Evolutionary conservation across 2,113 vertebrate genomes (phyloP).

Genomic region (Phyllostomus discolor): DNA sequence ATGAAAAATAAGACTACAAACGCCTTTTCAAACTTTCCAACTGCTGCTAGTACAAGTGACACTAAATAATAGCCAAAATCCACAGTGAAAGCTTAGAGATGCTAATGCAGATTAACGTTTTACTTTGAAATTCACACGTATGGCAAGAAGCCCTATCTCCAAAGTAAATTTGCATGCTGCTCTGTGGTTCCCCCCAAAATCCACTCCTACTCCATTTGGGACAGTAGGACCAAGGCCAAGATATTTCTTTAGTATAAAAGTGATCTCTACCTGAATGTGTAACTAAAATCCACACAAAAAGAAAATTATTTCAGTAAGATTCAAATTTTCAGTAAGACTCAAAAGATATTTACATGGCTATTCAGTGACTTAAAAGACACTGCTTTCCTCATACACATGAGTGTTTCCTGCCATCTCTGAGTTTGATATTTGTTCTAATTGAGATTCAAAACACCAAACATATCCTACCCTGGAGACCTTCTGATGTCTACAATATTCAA

Average conservation of each 20-base stretch:
- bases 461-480: constrained; percentile 45
- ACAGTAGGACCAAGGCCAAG: not conserved
- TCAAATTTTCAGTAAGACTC: constrained; percentile 17
- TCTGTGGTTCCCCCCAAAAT: constrained; percentile 32
- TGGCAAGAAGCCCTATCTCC: constrained; percentile 3
- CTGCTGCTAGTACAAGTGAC: constrained; percentile 40
- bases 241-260: constrained; percentile 34
- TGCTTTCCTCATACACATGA: constrained; percentile 27
- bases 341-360: constrained; percentile 32
- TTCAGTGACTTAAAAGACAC: constrained; percentile 11
- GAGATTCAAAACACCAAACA: constrained; percentile 27
- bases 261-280: constrained; percentile 35
- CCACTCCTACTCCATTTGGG: not conserved
- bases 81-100: constrained; percentile 43
- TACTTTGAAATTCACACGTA: constrained; percentile 61
- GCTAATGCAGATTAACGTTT: constrained; percentile 57
- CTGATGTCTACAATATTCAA: constrained; percentile 57
- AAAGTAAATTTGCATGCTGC: constrained; percentile 40
- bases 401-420: constrained; percentile 23
- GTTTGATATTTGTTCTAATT: constrained; percentile 44
- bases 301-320: constrained; percentile 41
- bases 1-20: constrained; percentile 27
- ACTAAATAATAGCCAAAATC: constrained; percentile 48
- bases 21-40: constrained; percentile 14
- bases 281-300: constrained; percentile 39